Conservation (phyloP, 2,797 vertebrate species). For the Alcedo atthis region DNA sequence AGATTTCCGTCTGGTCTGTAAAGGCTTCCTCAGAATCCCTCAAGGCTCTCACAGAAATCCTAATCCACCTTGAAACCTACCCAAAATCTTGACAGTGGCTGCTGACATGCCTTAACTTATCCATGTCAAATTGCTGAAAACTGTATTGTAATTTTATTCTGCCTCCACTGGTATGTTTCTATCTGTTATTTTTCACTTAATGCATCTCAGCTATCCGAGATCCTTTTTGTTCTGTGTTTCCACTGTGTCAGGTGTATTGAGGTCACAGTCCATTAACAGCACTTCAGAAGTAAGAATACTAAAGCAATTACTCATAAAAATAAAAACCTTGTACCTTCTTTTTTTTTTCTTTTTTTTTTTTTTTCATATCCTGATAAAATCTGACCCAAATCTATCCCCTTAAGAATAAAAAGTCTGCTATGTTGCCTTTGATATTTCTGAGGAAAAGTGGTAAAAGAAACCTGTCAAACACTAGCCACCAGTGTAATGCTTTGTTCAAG, state of each 20-base stretch:
- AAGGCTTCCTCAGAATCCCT: background rate
- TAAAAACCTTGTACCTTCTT: background rate
- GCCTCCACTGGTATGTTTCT: background rate
- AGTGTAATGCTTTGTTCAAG: background rate
- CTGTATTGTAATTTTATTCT: background rate
- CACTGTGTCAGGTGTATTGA: slow-evolving; percentile 30
- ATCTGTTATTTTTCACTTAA: background rate
- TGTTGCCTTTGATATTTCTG: slow-evolving; percentile 18
- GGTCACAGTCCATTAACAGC: slow-evolving; percentile 23
- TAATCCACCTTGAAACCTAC: background rate
- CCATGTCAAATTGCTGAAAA: fast-evolving
- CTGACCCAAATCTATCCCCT: background rate
- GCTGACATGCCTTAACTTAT: background rate
- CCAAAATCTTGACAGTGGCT: background rate
- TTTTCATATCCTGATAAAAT: background rate
- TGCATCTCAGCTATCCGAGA: slow-evolving; percentile 1
- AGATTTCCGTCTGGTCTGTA: background rate
- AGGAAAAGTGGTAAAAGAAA: slow-evolving; percentile 18
- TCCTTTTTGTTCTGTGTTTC: background rate
- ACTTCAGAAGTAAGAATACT: slow-evolving; percentile 31
- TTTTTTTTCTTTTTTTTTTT: background rate
- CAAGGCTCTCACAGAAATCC: background rate
- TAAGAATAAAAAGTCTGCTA: background rate
- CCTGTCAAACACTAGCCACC: background rate
- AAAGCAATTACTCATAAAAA: slow-evolving; percentile 41